Conservation (phyloP, 2,888 invertebrate genomes). For the Melieria omissa region DNA sequence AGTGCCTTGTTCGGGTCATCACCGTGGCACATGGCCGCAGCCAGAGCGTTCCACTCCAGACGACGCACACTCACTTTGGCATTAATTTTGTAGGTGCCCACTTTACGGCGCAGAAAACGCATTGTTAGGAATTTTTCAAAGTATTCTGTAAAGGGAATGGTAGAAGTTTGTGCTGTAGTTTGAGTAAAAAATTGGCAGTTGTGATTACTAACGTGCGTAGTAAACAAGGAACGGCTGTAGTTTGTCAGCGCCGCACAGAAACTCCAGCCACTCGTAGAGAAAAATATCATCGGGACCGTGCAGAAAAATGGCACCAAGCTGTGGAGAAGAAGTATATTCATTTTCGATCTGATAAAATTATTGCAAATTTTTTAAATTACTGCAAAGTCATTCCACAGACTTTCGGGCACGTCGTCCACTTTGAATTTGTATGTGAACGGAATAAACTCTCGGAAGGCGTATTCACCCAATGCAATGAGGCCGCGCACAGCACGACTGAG, state of each 20-base stretch:
- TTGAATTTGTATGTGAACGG: slow-evolving; percentile 61
- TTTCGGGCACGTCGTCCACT: slow-evolving; percentile 54
- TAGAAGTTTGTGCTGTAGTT: not conserved
- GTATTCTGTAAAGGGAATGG: slow-evolving; percentile 44
- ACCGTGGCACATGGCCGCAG: slow-evolving; percentile 59
- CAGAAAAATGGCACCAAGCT: slow-evolving; percentile 60
- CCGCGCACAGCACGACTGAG: slow-evolving; percentile 61
- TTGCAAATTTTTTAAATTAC: slow-evolving; percentile 41
- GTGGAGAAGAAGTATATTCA: not conserved
- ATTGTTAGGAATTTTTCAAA: slow-evolving; percentile 54
- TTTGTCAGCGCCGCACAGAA: slow-evolving; percentile 59
- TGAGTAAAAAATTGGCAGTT: not conserved
- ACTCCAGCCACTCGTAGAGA: slow-evolving; percentile 65
- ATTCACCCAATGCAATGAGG: slow-evolving; percentile 62
- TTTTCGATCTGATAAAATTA: not conserved
- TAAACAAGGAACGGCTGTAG: slow-evolving; percentile 63
- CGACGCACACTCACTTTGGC: slow-evolving; percentile 59
- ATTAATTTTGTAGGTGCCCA: slow-evolving; percentile 54
- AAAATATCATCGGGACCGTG: slow-evolving; percentile 63
- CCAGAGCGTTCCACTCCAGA: slow-evolving; percentile 58
- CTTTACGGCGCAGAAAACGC: slow-evolving; percentile 48
- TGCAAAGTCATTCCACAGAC: slow-evolving; percentile 57
- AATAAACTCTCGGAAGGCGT: slow-evolving; percentile 64
- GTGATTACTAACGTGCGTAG: slow-evolving; percentile 54
- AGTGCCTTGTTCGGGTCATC: slow-evolving; percentile 60